Base-by-base conservation (phyloP, 2,888 invertebrate species). In the Drosophila ezoana region DNA sequence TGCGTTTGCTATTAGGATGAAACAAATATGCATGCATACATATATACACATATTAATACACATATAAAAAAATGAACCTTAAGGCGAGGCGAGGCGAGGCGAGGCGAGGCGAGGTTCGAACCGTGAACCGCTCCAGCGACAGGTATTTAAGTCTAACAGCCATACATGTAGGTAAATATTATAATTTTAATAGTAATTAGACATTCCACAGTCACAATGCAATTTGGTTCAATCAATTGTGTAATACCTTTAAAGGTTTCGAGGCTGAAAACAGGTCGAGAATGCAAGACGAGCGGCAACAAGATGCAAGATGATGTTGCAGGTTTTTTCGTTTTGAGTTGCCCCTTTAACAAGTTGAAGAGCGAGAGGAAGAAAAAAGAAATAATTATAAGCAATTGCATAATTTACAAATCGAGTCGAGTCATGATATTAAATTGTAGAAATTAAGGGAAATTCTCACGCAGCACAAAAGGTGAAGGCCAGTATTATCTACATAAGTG, bases 221-320 rank as follows among this genome's bases (percentile, higher is more conserved):
- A 41, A 66, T 70, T 44, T 10, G 10, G 49, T 57, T 62, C 49
- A 45, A 51, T 44, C 48, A 59, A 76, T 76, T 71, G 61, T 61
- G 53, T 53, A 78, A 75, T 70, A 69, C 47, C 52, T 61, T 52
- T 53, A 61, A 80, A 72, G 73, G 83, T 67, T 80, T 60, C 48
- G 45, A 41, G 43, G 49, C 45, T 37, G 23, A 66, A 69, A 61
- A 49, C 37, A 35, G 43, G 59, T 23, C 44, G 49, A 56, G 58
- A 72, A 53, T 60, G 68, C 44, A 49, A 53, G 41, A 40, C 38
- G 13, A 37, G 28, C 28, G 38, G 16, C 10, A 40, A 32, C 64
- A 54, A 69, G 23, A 16, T 38, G 51, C 33, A 38, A 63, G 81
- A 79, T 81, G 76, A 81, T 76, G 63, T 68, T 69, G 84, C 81